Percentiles rank a stretch among this genome's conserved stretches.
These are phyloP conservation scores for Drepana falcataria DNA, from an alignment of 2,888 invertebrate genomes.

Conservation along the genomic window DNA sequence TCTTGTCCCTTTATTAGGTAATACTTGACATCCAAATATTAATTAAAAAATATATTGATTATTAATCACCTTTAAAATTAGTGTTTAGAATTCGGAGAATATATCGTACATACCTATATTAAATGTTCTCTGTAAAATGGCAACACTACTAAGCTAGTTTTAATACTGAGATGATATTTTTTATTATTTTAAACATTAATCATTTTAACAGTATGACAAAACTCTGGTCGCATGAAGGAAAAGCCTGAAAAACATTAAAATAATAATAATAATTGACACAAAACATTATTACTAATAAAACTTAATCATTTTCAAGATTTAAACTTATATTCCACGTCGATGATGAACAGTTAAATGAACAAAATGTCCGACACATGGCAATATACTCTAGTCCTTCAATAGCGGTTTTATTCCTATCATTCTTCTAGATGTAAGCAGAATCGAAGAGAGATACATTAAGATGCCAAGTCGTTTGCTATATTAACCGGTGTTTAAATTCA, in stretches of 20 bases:
- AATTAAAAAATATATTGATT: conserved; percentile 36
- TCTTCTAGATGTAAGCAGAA: conserved; percentile 3
- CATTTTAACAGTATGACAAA: conserved; percentile 8
- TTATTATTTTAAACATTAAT: conserved; percentile 20
- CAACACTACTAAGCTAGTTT: conserved; percentile 59
- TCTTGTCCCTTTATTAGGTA: conserved; percentile 8
- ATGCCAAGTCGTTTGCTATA: conserved; percentile 30
- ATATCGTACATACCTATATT: conserved; percentile 28
- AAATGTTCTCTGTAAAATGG: conserved; percentile 51
- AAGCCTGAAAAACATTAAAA: conserved; percentile 8
- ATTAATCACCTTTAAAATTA: conserved; percentile 24
- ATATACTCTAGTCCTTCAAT: neutral
- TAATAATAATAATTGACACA: neutral
- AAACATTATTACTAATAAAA: neutral
- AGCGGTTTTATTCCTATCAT: neutral
- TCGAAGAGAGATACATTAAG: conserved; percentile 22
- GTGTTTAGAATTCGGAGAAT: conserved; percentile 21
- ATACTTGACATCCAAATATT: conserved; percentile 36
- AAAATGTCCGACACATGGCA: neutral
- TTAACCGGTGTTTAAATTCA: conserved; percentile 26
- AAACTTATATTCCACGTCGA: no score
- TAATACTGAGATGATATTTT: conserved; percentile 64
- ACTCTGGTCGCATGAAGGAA: conserved; percentile 20
- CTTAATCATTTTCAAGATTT: no score
- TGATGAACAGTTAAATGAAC: no score